Evolutionary conservation across 2,888 invertebrate species (phyloP).

Genomic region (Panzeria rudis): DNA sequence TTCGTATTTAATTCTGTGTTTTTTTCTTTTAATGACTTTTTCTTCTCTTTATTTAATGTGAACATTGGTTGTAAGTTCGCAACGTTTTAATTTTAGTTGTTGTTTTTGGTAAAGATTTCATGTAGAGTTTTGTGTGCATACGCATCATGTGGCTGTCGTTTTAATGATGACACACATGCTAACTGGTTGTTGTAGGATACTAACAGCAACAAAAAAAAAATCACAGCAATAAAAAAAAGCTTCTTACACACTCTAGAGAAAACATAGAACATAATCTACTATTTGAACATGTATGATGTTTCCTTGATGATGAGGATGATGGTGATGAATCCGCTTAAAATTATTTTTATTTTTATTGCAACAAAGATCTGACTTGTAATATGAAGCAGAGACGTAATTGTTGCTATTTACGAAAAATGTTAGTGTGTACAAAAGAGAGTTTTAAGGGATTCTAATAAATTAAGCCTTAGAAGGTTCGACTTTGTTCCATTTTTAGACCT

Average conservation of each 20-base stretch:
- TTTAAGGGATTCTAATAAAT: too few relatives aligned
- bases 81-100: slow-evolving; percentile 34
- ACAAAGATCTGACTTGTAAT: slow-evolving; percentile 48
- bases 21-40: slow-evolving; percentile 29
- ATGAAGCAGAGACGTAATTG: slow-evolving; percentile 25
- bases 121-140: slow-evolving; percentile 71
- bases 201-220: slow-evolving; percentile 2
- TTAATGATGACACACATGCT: slow-evolving; percentile 72
- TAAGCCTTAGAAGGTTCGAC: too few relatives aligned
- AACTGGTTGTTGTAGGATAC: slow-evolving; percentile 62
- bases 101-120: slow-evolving; percentile 56
- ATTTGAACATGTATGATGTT: slow-evolving; percentile 68
- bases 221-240: neutral
- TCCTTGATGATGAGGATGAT: slow-evolving; percentile 59
- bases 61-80: slow-evolving; percentile 68
- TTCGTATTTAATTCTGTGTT: slow-evolving; percentile 51
- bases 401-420: neutral
- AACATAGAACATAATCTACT: slow-evolving; percentile 66
- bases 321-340: slow-evolving; percentile 70
- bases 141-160: slow-evolving; percentile 73
- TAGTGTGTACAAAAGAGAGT: neutral
- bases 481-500: too few relatives aligned
- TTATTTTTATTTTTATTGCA: slow-evolving; percentile 58
- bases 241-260: slow-evolving; percentile 67
- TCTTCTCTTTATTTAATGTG: slow-evolving; percentile 60